These are phyloP conservation scores for Pteria penguin DNA, from an alignment of 2,888 invertebrate species.

Conservation along the genomic window DNA sequence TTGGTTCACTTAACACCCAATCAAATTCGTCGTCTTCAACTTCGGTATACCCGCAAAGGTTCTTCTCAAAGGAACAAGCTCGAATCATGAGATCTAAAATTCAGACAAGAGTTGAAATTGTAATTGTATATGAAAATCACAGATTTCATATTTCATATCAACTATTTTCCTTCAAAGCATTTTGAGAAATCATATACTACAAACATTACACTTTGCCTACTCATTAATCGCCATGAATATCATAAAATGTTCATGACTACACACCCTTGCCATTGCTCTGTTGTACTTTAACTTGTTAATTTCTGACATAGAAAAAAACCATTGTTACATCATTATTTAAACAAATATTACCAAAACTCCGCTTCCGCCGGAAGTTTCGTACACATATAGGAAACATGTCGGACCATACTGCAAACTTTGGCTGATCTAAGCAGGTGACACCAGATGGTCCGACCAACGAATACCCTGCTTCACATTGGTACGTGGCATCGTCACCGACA, in stretches of 20 bases:
- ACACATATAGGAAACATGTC: constrained; percentile 55
- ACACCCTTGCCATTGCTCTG: not conserved
- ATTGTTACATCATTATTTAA: not conserved
- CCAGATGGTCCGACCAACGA: constrained; percentile 54
- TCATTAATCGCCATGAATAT: too few relatives aligned
- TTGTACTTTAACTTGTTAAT: not conserved
- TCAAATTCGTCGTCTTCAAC: constrained; percentile 36
- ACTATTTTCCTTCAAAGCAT: too few relatives aligned
- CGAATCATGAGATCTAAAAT: too few relatives aligned
- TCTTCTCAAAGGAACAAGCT: constrained; percentile 51
- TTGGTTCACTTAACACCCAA: constrained; percentile 36
- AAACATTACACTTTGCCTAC: too few relatives aligned
- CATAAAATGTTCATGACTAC: not conserved
- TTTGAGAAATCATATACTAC: too few relatives aligned
- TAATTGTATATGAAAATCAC: too few relatives aligned
- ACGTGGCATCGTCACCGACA: constrained; percentile 56
- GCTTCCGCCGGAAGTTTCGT: constrained; percentile 30
- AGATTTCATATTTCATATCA: too few relatives aligned
- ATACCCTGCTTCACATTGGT: constrained; percentile 55
- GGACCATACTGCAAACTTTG: constrained; percentile 59
- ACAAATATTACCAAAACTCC: constrained; percentile 39
- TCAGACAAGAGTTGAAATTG: too few relatives aligned
- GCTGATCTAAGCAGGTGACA: constrained; percentile 60
- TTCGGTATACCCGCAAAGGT: constrained; percentile 52
- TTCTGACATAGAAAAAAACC: not conserved